Evolutionary conservation across 37 sponge, comb jelly and placozoan species (phyloP), one percentile per base, ranked within the genome.

Genomic region (Theonella swinhoei): DNA sequence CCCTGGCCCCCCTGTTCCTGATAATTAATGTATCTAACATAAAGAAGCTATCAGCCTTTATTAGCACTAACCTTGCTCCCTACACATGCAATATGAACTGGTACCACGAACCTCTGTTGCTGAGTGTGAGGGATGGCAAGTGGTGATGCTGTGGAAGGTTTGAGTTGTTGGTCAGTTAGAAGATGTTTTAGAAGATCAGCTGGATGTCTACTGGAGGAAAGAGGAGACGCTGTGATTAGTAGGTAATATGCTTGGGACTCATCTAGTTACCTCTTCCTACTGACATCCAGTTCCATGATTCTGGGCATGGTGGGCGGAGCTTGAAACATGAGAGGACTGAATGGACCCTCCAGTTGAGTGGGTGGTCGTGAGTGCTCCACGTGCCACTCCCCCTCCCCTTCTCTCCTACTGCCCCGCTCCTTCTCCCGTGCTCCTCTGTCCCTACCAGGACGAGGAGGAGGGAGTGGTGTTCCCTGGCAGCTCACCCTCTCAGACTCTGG

Each of bases 281-380:
- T 7, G 8, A 62, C 68, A 2, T 85, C 79, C 43, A 78, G 61
- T 63, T 85, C 86, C 39, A 85, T 38, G 11, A 78, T 69, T 30
- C 67, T 77, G 0, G 86, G 79, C 8, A 85, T n/a, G 32, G 61
- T 26, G 38, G 78, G 72, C 25, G 54, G 31, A 8, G 24, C 41
- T 2, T 37, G 47, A 1, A 47, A 37, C 42, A 72, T 33, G 2
- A 40, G 30, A 25, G 31, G 39, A 67, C 38, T 64, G 29, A 42
- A 62, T 38, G 1, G 1, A 33, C 0, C 39, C 17, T 19, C 20
- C 23, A 22, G 61, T 34, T 1, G 33, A 4, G 3, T 78, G 43
- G 40, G 42, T n/a, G 29, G 26, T 20, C 65, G 70, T 23, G 81
- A 68, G 20, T 11, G 41, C 61, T 36, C 68, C n/a, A 80, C 71